Conservation (phyloP, 2,888 invertebrate species). For the Agrochola macilenta region DNA sequence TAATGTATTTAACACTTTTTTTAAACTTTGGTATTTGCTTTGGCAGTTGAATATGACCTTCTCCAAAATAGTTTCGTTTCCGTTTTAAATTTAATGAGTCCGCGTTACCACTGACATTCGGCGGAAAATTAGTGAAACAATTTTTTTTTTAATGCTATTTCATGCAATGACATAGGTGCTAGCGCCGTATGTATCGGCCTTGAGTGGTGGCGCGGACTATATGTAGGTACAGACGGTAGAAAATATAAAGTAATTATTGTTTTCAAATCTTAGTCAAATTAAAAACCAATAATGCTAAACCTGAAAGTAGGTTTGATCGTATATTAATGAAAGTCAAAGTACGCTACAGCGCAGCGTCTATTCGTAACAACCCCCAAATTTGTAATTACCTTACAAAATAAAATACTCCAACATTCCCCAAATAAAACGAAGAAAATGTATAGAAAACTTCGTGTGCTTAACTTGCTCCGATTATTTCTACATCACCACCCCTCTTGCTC, state of each 20-base stretch:
- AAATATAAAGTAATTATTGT: neutral
- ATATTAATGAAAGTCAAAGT: conserved; percentile 1
- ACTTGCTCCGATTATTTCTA: conserved; percentile 67
- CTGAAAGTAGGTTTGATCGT: neutral
- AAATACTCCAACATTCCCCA: conserved; percentile 39
- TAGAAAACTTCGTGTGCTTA: conserved; percentile 43
- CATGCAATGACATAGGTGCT: no score
- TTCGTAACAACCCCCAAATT: conserved; percentile 18
- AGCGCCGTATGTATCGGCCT: no score
- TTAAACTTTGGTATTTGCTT: neutral
- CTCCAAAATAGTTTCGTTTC: no score
- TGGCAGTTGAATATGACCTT: neutral
- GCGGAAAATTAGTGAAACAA: no score
- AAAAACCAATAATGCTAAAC: neutral
- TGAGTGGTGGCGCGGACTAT: no score
- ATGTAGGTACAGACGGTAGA: neutral
- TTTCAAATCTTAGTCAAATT: neutral
- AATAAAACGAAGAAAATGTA: conserved; percentile 38
- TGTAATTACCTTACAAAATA: conserved; percentile 51
- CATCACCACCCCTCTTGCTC: conserved; percentile 64
- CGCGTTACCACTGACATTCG: no score
- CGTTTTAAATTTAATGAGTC: no score
- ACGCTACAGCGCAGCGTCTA: conserved; percentile 3
- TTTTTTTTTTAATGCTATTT: no score
- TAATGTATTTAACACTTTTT: neutral